Base-by-base conservation (phyloP, 2,113 vertebrate genomes). In the Dendrocopos noguchii region DNA sequence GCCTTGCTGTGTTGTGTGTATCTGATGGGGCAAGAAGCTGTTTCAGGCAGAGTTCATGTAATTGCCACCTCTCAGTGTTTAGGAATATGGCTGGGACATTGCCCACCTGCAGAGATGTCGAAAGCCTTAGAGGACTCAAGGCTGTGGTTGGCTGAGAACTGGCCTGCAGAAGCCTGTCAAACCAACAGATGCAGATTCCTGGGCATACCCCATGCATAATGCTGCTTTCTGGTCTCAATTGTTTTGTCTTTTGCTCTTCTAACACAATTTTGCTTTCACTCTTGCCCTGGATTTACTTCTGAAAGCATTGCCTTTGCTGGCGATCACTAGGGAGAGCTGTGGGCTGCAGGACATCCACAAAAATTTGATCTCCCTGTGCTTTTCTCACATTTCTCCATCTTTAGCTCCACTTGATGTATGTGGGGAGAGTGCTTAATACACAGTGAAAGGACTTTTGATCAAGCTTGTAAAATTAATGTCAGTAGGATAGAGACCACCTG, bases 121-220 rank as follows among this genome's bases (percentile, higher is more conserved):
- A n/a, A 56, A 9, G 56, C 60, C 66, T 7, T 53, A 12, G 65
- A 14, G 28, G 14, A 16, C 28, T 71, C 3, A 5, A 53, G 52
- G 56, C 63, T 20, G 55, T 12, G 33, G 17, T 44, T 55, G 64
- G 20, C 44, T 59, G 55, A 33, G 76, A 31, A 27, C 2, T 33
- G 28, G 8, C 19, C 50, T 44, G 24, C 22, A 59, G 4, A 78
- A 47, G 36, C 31, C 66, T 13, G 34, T 24, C 7, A 24, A 5
- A 60, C 47, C 61, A 31, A 6, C 19, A 14, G 71, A 21, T 17
- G 15, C 53, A 42, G 65, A 10, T 27, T 64, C 19, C 72, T 64
- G 67, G 34, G 15, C 1, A 0, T 46, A 19, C 27, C 44, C 36
- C 5, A 0, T 2, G 33, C 15, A 3, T 0, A 7, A 7, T 3